Conservation (phyloP, 1,140 invertebrate species). For the Brachionus sp. region DNA sequence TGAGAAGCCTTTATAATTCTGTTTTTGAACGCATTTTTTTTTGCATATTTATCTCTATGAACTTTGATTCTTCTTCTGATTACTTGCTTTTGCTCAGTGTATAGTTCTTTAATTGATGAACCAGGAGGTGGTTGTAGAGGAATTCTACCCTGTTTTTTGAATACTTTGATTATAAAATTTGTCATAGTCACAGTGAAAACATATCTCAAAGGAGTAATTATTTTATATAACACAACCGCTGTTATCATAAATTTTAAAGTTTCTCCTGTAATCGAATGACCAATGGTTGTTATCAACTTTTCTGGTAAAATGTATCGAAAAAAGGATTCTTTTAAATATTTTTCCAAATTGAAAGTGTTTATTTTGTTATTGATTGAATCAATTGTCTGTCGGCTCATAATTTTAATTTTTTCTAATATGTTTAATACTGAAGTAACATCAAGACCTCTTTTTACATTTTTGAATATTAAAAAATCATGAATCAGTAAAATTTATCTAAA, state of each 20-base stretch:
- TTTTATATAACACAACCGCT: constrained; percentile 37
- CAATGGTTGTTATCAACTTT: background rate
- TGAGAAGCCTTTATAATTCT: background rate
- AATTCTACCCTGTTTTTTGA: constrained; percentile 23
- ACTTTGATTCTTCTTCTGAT: constrained; percentile 13
- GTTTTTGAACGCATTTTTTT: background rate
- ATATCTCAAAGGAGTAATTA: constrained; percentile 31
- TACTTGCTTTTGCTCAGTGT: constrained; percentile 33
- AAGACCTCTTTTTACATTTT: background rate
- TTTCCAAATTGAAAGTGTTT: constrained; percentile 23
- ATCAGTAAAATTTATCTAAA: background rate
- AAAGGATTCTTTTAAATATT: background rate
- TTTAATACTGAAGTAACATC: constrained; percentile 14
- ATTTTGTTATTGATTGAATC: constrained; percentile 31
- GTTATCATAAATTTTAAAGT: constrained; percentile 26
- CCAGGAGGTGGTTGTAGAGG: constrained; percentile 34
- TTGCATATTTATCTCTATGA: constrained; percentile 2
- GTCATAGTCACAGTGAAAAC: background rate
- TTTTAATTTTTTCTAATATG: constrained; percentile 10
- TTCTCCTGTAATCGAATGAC: constrained; percentile 26
- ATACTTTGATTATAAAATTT: background rate
- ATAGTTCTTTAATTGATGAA: constrained; percentile 36
- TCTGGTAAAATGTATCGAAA: constrained; percentile 7
- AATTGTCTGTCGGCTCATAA: constrained; percentile 6
- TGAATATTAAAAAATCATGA: background rate